Evolutionary conservation across 1,140 invertebrate species (phyloP), one percentile per base, ranked within the genome.

Genomic region (Argopecten irradians): DNA sequence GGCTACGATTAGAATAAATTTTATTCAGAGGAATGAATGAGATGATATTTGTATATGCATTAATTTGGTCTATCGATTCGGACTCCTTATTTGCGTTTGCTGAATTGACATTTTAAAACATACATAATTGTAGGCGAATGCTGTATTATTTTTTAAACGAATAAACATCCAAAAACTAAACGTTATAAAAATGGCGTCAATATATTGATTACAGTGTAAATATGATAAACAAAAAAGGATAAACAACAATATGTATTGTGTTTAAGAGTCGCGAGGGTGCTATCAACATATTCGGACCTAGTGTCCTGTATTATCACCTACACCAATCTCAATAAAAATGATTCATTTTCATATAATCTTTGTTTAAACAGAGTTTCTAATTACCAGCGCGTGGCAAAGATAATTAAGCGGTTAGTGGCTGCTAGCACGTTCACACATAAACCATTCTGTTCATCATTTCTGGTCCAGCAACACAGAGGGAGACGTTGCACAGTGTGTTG

Each of bases 261-360:
- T 22, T 71, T 16, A 71, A 71, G 55, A 1, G 55, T 71, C 55
- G 55, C 55, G 8, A n/a, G 22, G 55, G 55, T 22, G n/a, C 55
- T n/a, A 71, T 71, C 55, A 71, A 71, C 28, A 3, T n/a, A 71
- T 71, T 71, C 55, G 55, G 55, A 5, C n/a, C 55, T 71, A n/a
- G 55, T 71, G 55, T 71, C 55, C 28, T 16, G 5, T 28, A n/a
- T 5, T 71, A 71, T 71, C 55, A 71, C 8, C 55, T 16, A n/a
- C n/a, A 16, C 5, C 0, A 71, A 71, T 71, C 55, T 71, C 55
- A 71, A 71, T 71, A 71, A 71, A 71, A 71, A 71, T 71, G 55
- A 71, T 71, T 71, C 55, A 71, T 71, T 71, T 71, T 71, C 55
- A 71, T 71, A 71, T 71, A 71, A 71, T 71, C 55, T 71, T 71